Conservation (phyloP, 1,140 invertebrate genomes). For the Caenorhabditis latens region DNA sequence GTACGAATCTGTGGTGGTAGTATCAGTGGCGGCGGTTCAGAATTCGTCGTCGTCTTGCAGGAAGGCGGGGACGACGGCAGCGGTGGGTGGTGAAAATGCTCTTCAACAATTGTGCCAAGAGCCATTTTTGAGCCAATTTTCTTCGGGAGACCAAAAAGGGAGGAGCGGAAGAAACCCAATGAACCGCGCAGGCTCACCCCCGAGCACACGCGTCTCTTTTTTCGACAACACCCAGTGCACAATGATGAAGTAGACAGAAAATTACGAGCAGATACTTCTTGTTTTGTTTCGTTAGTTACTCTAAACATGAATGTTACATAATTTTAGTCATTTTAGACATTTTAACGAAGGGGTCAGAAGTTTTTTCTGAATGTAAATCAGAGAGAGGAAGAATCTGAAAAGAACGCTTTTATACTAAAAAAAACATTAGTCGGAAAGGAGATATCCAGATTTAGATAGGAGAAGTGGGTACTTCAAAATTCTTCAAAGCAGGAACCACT, state of each 20-base stretch:
- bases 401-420: too few species aligned
- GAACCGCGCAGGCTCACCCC: slow-evolving; percentile 9
- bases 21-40: slow-evolving; percentile 12
- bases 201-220: slow-evolving; percentile 45
- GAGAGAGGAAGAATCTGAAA: too few species aligned
- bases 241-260: slow-evolving; percentile 43
- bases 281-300: neutral
- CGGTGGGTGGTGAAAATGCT: slow-evolving; percentile 39
- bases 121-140: slow-evolving; percentile 47
- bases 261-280: slow-evolving; percentile 21
- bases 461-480: neutral
- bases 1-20: slow-evolving; percentile 23
- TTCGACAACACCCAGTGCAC: neutral
- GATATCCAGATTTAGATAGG: too few species aligned
- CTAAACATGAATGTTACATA: neutral
- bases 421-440: too few species aligned
- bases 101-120: slow-evolving; percentile 60
- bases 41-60: slow-evolving; percentile 1
- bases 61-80: slow-evolving; percentile 20
- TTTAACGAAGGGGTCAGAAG: neutral
- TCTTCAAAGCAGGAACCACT: neutral
- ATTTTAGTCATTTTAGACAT: neutral
- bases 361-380: too few species aligned
- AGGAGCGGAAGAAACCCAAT: slow-evolving; percentile 54
- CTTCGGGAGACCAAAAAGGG: slow-evolving; percentile 10